A percentile compares a stretch with the other conserved stretches of the same genome.
Conservation (phyloP, 2,113 vertebrate genomes). For the Noctilio leporinus region DNA sequence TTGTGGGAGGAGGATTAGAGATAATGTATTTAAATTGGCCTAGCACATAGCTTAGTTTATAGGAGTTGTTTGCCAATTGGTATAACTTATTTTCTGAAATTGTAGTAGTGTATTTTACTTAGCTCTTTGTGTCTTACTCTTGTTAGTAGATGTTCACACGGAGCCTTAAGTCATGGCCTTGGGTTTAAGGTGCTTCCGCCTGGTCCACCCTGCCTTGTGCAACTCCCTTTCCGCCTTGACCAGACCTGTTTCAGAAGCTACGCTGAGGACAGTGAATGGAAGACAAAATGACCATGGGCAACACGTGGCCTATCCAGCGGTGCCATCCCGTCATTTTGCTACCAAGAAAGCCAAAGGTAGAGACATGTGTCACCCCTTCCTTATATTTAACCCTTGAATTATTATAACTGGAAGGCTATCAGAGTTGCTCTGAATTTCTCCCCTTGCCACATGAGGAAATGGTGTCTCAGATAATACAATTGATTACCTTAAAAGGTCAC, state of each 20-base stretch:
- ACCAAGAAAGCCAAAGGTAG: constrained; percentile 91
- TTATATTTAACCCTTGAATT: not conserved
- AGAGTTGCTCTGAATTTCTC: not conserved
- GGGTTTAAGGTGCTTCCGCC: constrained; percentile 77
- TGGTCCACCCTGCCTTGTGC: constrained; percentile 75
- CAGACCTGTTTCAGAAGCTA: constrained; percentile 48
- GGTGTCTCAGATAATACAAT: not conserved
- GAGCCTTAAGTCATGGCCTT: constrained; percentile 58
- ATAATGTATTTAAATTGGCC: not conserved
- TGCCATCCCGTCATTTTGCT: constrained; percentile 82
- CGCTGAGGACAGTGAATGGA: not conserved
- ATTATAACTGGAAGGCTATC: not conserved
- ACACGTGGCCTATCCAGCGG: not conserved
- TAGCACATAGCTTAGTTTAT: not conserved
- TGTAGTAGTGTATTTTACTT: not conserved
- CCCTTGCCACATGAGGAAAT: not conserved
- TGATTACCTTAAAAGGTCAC: not conserved
- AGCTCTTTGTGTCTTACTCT: constrained; percentile 14
- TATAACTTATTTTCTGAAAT: constrained; percentile 13
- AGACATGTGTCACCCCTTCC: not conserved
- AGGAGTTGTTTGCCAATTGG: not conserved
- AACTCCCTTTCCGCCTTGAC: constrained; percentile 7
- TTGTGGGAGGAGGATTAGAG: not conserved
- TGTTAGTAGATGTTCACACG: constrained; percentile 25
- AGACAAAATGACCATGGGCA: constrained; percentile 41